Evolutionary conservation across 2,888 invertebrate genomes (phyloP).

Genomic region (Acrobasis consociella): DNA sequence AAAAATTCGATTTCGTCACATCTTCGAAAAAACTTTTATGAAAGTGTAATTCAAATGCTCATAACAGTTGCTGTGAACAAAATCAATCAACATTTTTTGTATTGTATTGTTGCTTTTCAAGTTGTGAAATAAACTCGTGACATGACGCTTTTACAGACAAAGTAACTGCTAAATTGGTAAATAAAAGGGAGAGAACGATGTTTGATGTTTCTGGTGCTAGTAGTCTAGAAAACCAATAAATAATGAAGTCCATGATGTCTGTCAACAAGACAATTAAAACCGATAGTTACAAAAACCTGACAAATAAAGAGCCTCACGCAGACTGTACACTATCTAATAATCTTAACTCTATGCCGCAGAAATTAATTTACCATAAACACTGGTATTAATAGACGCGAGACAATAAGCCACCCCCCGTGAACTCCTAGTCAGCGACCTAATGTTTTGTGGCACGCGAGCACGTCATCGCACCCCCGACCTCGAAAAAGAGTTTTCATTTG

Average conservation of each 20-base stretch:
- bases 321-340: constrained; percentile 34
- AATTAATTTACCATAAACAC: constrained; percentile 73
- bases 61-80: not conserved
- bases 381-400: constrained; percentile 76
- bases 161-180: too few species aligned
- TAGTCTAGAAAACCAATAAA: too few species aligned
- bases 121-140: too few species aligned
- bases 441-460: constrained; percentile 70
- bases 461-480: constrained; percentile 60
- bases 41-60: constrained; percentile 21
- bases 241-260: too few species aligned
- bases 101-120: too few species aligned
- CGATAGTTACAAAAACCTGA: not conserved
- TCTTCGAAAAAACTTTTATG: constrained; percentile 18
- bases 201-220: too few species aligned
- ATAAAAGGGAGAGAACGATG: too few species aligned
- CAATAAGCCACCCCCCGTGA: constrained; percentile 74
- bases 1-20: constrained; percentile 58
- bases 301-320: constrained; percentile 18
- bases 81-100: too few species aligned
- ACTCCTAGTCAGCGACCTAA: constrained; percentile 67
- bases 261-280: not conserved
- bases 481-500: constrained; percentile 59
- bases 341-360: constrained; percentile 50
- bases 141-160: too few species aligned